These are phyloP conservation scores for Bugulina stolonifera DNA, from an alignment of 2,888 invertebrate genomes.

Conservation along the genomic window DNA sequence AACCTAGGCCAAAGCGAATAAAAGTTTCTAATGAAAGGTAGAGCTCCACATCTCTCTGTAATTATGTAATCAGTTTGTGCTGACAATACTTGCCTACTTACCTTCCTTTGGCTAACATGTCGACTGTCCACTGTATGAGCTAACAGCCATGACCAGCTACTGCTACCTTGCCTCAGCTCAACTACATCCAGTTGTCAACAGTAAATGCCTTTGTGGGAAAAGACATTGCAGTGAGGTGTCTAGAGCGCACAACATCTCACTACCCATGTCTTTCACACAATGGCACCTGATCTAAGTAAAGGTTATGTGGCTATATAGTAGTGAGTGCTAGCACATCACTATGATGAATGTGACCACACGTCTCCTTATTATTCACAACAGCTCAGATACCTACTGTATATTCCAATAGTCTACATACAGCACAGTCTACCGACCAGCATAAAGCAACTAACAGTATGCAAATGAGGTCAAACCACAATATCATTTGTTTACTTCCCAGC, in stretches of 20 bases:
- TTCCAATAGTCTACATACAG: not conserved
- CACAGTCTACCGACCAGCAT: not conserved
- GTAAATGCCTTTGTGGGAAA: slow-evolving; percentile 64
- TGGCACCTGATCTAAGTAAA: slow-evolving; percentile 9
- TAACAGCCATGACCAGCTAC: too few relatives aligned
- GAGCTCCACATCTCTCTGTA: too few relatives aligned
- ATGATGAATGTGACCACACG: slow-evolving; percentile 22
- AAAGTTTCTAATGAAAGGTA: too few relatives aligned
- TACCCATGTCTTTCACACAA: slow-evolving; percentile 93
- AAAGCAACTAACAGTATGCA: not conserved
- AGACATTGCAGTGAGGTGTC: slow-evolving; percentile 94
- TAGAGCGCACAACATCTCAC: slow-evolving; percentile 75
- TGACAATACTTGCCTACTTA: too few relatives aligned
- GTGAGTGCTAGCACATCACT: not conserved
- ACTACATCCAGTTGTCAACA: too few relatives aligned
- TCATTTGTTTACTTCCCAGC: slow-evolving; percentile 21
- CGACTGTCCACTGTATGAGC: too few relatives aligned
- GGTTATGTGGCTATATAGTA: too few relatives aligned
- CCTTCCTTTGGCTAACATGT: too few relatives aligned
- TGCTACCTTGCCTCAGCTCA: not conserved
- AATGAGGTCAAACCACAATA: slow-evolving; percentile 25
- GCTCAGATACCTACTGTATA: too few relatives aligned
- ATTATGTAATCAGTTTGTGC: too few relatives aligned
- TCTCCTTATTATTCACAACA: not conserved
- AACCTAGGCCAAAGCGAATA: too few relatives aligned